Base-by-base conservation (phyloP, 2,888 invertebrate genomes). In the Orthosia gracilis region DNA sequence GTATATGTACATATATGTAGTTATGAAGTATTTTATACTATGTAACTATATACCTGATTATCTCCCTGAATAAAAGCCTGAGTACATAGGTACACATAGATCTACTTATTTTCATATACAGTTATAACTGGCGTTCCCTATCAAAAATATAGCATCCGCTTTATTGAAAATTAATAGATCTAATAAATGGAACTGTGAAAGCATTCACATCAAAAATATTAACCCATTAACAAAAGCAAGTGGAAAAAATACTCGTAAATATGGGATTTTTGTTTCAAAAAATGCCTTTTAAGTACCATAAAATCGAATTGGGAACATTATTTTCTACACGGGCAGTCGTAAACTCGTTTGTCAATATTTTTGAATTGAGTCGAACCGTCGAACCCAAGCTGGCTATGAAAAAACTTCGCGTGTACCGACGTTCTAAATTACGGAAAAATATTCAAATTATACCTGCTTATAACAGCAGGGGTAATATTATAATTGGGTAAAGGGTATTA, bases 361-460 rank as follows among this genome's bases (percentile, higher is more conserved):
- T 50, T 62, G 40, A 15, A 62, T 55, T 57, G 21, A 63, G 40
- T 59, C 31, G 55, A 73, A 62, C 49, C 63, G 45, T 50, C 31
- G 55, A 71, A 59, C 54, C 18, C 21, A 31, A 17, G 31, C 13
- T 21, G 31, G 49, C 7, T 66, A 55, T 55, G 69, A 72, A 85
- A 66, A 66, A 80, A 71, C 57, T 67, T 85, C 12, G 84, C 84
- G 84, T 84, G 84, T 63, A 57, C 40, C 49, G 68, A 68, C 69
- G 84, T 69, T 73, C 52, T 85, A 80, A 80, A 85, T 72, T 67
- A 71, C 23, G 57, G 17, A 59, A 69, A 69, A 84, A 68, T 75
- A 85, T 85, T 83, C 72, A 82, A 82, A 85, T 75, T 73, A 49
- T 54, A 26, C 54, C 7, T 63, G 21, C 45, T 13, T 63, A 49